Conservation (phyloP, 1,140 invertebrate genomes). For the Callitettix versicolor region DNA sequence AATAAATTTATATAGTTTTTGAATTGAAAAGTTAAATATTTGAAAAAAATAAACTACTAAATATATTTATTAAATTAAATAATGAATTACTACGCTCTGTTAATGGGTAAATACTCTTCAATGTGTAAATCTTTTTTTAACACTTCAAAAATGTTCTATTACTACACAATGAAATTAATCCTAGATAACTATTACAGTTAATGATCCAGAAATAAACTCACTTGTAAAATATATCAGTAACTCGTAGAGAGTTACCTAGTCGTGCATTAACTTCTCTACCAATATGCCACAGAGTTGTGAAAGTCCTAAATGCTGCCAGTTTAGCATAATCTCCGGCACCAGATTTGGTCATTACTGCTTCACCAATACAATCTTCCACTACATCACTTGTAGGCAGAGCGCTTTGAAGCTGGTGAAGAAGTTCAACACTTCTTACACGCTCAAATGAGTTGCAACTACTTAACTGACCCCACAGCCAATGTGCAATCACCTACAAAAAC, state of each 20-base stretch:
- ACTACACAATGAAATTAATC: not conserved
- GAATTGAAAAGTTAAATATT: not conserved
- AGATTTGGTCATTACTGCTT: conserved; percentile 35
- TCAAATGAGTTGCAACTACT: conserved; percentile 44
- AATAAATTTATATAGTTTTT: conserved; percentile 1
- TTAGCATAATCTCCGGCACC: conserved; percentile 28
- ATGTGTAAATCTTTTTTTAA: too few species aligned
- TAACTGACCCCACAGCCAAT: conserved; percentile 57
- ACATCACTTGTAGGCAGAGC: conserved; percentile 46
- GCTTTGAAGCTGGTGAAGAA: conserved; percentile 59
- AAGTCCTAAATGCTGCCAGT: conserved; percentile 58
- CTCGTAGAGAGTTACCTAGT: conserved; percentile 23
- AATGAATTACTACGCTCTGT: not conserved
- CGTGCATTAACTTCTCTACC: conserved; percentile 47
- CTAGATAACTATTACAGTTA: not conserved
- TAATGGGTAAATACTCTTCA: too few species aligned
- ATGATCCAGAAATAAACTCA: conserved; percentile 11
- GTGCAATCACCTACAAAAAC: conserved; percentile 42
- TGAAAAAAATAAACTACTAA: too few species aligned
- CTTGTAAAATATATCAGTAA: conserved; percentile 28
- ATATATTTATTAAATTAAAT: not conserved
- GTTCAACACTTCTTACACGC: conserved; percentile 51
- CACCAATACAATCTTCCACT: conserved; percentile 59
- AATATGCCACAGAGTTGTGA: conserved; percentile 68
- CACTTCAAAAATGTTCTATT: not conserved